A percentile compares a stretch with the other conserved stretches of the same genome.
phyloP scores from a whole-genome alignment of 2,797 vertebrate species.

The Cossypha heuglini region DNA sequence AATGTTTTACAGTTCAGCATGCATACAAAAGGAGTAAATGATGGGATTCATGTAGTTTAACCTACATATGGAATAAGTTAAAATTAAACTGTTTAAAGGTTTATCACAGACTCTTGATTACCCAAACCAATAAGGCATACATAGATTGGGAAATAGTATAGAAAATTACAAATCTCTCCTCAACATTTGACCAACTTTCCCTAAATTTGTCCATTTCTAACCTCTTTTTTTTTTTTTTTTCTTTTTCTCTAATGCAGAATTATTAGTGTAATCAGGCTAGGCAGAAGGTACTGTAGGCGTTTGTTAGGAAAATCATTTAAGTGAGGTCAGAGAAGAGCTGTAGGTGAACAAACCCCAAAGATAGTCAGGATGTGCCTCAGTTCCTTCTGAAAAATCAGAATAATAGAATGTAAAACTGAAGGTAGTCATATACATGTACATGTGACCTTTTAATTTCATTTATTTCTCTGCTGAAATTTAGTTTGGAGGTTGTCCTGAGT shows the following conservation, averaged over 20 bases:
- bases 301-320: background rate
- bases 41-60: constrained; percentile 43
- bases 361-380: background rate
- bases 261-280: background rate
- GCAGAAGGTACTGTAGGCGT: background rate
- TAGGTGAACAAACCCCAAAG: background rate
- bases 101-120: background rate
- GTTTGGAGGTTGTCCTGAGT: background rate
- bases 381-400: background rate
- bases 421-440: background rate
- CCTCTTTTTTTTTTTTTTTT: background rate
- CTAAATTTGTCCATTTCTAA: background rate
- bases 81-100: background rate
- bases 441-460: background rate
- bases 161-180: background rate
- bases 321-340: background rate
- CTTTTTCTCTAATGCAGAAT: background rate
- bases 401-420: background rate
- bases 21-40: constrained; percentile 49
- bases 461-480: background rate
- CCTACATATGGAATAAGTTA: constrained; percentile 41
- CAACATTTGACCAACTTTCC: background rate
- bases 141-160: background rate
- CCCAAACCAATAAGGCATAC: background rate
- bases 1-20: constrained; percentile 67